Evolutionary conservation across 2,113 vertebrate genomes (phyloP).

Genomic region (Phaetusa simplex): DNA sequence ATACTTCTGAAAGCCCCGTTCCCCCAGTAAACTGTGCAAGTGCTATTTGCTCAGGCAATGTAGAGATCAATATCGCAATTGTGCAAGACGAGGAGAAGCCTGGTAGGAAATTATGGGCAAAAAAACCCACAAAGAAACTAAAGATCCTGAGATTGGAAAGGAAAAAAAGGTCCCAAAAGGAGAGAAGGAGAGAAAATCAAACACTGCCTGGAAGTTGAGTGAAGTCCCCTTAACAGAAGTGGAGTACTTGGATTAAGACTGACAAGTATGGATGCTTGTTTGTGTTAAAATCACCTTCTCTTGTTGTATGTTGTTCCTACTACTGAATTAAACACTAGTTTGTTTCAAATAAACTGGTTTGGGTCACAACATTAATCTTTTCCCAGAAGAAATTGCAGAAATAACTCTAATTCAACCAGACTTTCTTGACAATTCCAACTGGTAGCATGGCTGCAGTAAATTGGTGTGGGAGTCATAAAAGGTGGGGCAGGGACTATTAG

Average conservation of each 20-base stretch:
- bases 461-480: not conserved
- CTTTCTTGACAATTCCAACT: not conserved
- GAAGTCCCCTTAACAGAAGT: not conserved
- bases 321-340: not conserved
- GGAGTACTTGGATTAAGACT: not conserved
- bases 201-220: not conserved
- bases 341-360: not conserved
- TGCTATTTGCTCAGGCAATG: not conserved
- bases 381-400: not conserved
- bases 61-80: not conserved
- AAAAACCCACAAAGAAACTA: not conserved
- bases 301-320: not conserved
- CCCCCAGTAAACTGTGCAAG: not conserved
- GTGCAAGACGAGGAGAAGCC: not conserved
- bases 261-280: not conserved
- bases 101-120: not conserved
- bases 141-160: not conserved
- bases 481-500: not conserved
- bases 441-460: not conserved
- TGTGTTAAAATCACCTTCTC: not conserved
- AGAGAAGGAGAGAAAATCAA: not conserved
- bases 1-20: not conserved
- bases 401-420: not conserved
- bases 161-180: not conserved
- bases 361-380: not conserved